phyloP scores from a whole-genome alignment of 2,113 vertebrate genomes.

The Malaclemys terrapin region DNA sequence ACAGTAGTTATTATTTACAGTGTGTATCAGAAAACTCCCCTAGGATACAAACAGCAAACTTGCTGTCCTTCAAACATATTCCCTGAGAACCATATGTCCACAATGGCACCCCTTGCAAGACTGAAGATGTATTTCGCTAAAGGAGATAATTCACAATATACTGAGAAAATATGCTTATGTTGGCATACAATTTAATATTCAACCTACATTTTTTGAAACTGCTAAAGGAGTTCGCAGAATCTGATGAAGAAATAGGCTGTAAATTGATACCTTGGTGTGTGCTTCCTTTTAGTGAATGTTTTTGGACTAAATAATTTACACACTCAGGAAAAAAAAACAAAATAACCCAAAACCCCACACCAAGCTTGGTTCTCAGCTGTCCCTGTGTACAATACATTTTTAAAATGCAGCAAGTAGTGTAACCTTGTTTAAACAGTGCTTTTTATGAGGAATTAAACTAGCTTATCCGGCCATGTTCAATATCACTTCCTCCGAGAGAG shows the following conservation, averaged over 20 bases:
- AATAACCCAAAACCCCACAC: neutral
- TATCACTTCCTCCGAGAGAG: neutral
- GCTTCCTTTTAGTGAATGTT: neutral
- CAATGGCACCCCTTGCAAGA: neutral
- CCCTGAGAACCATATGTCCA: constrained; percentile 20
- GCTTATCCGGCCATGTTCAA: neutral
- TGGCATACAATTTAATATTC: constrained; percentile 67
- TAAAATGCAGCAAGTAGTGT: neutral
- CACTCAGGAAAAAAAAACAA: neutral
- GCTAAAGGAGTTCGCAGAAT: neutral
- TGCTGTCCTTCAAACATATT: constrained; percentile 50
- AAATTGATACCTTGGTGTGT: fast-evolving
- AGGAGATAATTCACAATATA: constrained; percentile 61
- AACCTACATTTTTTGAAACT: neutral
- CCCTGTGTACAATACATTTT: neutral
- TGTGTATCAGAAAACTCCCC: neutral
- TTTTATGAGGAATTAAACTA: neutral
- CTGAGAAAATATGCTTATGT: constrained; percentile 18
- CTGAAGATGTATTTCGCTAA: constrained; percentile 55
- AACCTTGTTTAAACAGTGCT: fast-evolving
- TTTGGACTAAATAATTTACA: neutral
- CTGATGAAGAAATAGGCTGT: neutral
- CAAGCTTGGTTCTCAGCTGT: neutral
- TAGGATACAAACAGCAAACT: constrained; percentile 44
- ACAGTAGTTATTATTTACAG: neutral